Evolutionary conservation across 2,797 vertebrate genomes (phyloP), one percentile per base, ranked within the genome.

Genomic region (Pseudochaenichthys georgianus): DNA sequence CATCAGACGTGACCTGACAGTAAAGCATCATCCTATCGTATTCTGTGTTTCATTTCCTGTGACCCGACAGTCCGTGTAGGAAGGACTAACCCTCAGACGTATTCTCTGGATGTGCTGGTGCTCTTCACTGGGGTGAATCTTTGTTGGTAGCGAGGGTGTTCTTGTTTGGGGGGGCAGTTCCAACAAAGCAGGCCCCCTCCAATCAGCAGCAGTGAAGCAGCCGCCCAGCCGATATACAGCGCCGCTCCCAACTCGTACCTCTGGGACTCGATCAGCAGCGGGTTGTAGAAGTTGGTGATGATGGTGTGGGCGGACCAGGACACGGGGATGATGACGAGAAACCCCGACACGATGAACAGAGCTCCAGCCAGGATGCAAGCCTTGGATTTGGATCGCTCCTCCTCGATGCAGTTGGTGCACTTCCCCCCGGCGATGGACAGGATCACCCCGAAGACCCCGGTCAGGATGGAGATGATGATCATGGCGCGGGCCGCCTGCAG

Each of bases 191-290:
- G 88, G 0, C 67, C 95, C 1, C 98, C 97, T 0, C 97, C 97
- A 0, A 98, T 78, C 61, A 98, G 60, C 62, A 97, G 90, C 67
- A 99, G 91, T 0, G 88, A 88, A 0, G 95, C 82, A 2, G 97
- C 93, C 0, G 95, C 97, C 98, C 98, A 99, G 70, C 97, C 98
- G 1, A 99, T 91, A 38, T 98, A 99, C 74, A 99, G 93, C 0
- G 97, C 95, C 0, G 97, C 93, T 0, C 98, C 98, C 11, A 99
- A 70, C 87, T 99, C 97, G 13, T 95, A 93, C 80, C 96, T 95
- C 79, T 94, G 96, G 1, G 92, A 77, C 0, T 90, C 78, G 0
- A 89, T 13, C 13, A 93, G 0, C 64, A 95, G 0, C 0, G 95
- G 95, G 85, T 95, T 95, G 85, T 96, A 96, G 87, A 96, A 96